Percentiles rank a stretch among this genome's conserved stretches.
phyloP scores from a whole-genome alignment of 2,888 invertebrate species.

The Spisula solida region DNA sequence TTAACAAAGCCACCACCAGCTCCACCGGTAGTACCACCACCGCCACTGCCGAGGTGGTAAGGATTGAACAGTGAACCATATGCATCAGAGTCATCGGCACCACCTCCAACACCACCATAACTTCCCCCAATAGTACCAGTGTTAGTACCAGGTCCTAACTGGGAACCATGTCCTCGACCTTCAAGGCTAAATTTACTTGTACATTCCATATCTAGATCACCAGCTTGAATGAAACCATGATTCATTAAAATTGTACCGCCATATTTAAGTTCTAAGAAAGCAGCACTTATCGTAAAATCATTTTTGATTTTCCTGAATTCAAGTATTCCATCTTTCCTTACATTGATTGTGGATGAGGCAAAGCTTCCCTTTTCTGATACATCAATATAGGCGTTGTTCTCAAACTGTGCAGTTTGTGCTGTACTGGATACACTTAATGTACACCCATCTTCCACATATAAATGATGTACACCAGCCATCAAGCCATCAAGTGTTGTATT shows the following conservation, averaged over 20 bases:
- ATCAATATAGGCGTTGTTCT: constrained; percentile 71
- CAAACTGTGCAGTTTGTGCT: constrained; percentile 77
- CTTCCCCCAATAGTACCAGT: constrained; percentile 70
- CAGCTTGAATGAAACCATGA: constrained; percentile 77
- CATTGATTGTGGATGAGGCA: constrained; percentile 76
- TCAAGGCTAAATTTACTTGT: constrained; percentile 72
- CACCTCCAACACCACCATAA: constrained; percentile 78
- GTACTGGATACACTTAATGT: constrained; percentile 73
- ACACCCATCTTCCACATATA: constrained; percentile 78
- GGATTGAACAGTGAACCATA: constrained; percentile 81
- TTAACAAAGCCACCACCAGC: constrained; percentile 78
- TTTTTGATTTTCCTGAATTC: constrained; percentile 71
- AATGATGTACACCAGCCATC: constrained; percentile 79
- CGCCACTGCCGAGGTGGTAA: constrained; percentile 78
- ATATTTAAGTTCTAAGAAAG: constrained; percentile 79
- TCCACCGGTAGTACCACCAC: constrained; percentile 73
- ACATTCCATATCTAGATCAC: constrained; percentile 78
- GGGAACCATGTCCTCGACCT: constrained; percentile 71
- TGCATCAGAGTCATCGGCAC: constrained; percentile 58
- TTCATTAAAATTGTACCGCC: constrained; percentile 76
- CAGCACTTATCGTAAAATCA: constrained; percentile 75
- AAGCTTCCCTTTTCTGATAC: constrained; percentile 78
- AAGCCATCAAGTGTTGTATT: constrained; percentile 77
- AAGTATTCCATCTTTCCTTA: constrained; percentile 74
- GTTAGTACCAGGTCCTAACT: constrained; percentile 73